Evolutionary conservation across 1,140 invertebrate genomes (phyloP), one percentile per base, ranked within the genome.

Genomic region (Gryllus bimaculatus): DNA sequence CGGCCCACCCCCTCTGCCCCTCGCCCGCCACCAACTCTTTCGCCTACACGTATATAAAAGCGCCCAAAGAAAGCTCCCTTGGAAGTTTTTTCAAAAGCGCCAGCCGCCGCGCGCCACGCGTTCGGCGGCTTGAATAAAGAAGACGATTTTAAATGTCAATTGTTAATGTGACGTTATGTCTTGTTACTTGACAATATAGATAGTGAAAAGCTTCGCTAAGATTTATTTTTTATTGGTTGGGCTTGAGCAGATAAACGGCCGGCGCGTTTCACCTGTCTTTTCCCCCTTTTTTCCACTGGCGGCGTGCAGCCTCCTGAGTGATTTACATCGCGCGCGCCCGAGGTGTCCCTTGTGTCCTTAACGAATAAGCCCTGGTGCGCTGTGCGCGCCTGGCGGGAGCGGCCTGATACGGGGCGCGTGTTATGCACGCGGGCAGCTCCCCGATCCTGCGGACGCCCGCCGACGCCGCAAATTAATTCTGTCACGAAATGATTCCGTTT

Each of bases 111-210:
- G n/a, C n/a, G n/a, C n/a, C n/a, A n/a, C 26, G 26, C 26, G 26
- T 39, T 39, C 26, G 26, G 26, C 5, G 2, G 54, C 18, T 66
- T 66, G 54, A 66, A n/a, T n/a, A 3, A 66, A 66, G 54, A 66
- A 66, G 54, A 66, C 54, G 54, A 66, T 66, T 66, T 66, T 66
- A 66, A 66, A 66, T 66, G 54, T 66, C 54, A n/a, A 66, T 66
- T 66, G 54, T 66, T 66, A 66, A 66, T 66, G 54, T 66, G 54
- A 66, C 54, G 54, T 66, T 66, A 66, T 66, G 54, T n/a, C 54
- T 66, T 66, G 54, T 66, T 66, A 66, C n/a, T 66, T 66, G 54
- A 66, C 54, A 66, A 66, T 7, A 66, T 66, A 66, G 54, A 66
- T 66, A 13, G 10, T 66, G 54, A 66, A 39, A 66, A 66, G 54